Conservation (phyloP, 2,113 vertebrate species). For the Propithecus coquereli region DNA sequence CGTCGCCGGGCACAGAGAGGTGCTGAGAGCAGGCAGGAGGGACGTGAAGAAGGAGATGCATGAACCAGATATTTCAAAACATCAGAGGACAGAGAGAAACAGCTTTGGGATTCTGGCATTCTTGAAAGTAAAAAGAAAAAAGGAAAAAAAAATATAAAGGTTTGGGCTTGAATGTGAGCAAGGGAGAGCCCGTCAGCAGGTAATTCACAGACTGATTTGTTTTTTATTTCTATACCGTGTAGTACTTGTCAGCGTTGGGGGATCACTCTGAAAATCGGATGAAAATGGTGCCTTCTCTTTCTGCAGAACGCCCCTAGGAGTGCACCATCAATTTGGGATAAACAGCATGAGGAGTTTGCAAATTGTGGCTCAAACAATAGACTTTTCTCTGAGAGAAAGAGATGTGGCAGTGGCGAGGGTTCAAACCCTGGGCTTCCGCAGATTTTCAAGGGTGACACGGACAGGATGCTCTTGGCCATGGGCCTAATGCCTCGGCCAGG, state of each 20-base stretch:
- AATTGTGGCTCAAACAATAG: neutral
- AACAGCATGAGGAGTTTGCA: neutral
- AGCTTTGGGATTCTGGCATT: neutral
- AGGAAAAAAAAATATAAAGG: neutral
- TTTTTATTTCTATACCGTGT: neutral
- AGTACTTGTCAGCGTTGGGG: neutral
- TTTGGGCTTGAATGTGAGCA: constrained; percentile 32
- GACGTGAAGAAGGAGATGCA: neutral
- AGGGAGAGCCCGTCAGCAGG: neutral
- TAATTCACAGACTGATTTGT: neutral
- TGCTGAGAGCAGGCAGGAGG: neutral
- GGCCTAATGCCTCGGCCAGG: accelerated
- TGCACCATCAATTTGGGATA: neutral
- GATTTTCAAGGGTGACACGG: neutral
- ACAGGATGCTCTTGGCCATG: accelerated
- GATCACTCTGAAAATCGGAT: neutral
- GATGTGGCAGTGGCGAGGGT: too few relatives aligned
- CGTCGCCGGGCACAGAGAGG: neutral
- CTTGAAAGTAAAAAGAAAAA: neutral
- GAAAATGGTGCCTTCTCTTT: neutral
- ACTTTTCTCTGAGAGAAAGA: neutral
- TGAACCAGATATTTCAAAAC: constrained; percentile 32
- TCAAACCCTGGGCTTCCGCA: neutral
- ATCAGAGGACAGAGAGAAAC: constrained; percentile 2
- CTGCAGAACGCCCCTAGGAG: neutral